Percentiles rank a stretch among this genome's conserved stretches.
Evolutionary conservation across 1,140 invertebrate genomes (phyloP).

Genomic region (Hydropsyche tenuis): DNA sequence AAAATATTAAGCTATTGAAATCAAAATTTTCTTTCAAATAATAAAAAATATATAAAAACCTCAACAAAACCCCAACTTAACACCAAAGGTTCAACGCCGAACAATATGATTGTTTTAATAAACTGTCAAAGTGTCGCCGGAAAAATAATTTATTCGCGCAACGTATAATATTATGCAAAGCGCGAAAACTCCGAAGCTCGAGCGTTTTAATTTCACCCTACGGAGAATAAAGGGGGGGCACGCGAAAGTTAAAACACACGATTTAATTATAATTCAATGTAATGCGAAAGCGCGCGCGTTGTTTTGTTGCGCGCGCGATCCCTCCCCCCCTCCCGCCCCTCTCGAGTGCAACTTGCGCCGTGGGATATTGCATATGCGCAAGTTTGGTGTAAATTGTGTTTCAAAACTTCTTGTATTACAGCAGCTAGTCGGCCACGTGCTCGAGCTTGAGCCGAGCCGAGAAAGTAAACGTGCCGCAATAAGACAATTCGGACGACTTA

Average conservation of each 20-base stretch:
- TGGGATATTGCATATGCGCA: constrained; percentile 27
- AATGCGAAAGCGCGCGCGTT: constrained; percentile 6
- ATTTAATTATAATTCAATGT: constrained; percentile 23
- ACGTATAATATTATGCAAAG: no score
- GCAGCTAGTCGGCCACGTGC: background rate
- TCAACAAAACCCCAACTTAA: no score
- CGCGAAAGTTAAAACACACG: background rate
- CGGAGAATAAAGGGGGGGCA: no score
- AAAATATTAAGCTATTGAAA: no score
- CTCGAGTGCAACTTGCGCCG: background rate
- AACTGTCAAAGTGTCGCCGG: no score
- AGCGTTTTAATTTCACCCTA: no score
- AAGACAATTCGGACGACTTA: no score
- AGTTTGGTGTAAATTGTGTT: constrained; percentile 31
- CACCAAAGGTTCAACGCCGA: no score
- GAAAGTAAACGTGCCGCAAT: background rate
- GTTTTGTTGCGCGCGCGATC: background rate
- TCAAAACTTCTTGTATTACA: constrained; percentile 28
- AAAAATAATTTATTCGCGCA: no score
- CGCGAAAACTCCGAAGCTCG: background rate
- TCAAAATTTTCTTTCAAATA: no score
- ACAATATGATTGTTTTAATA: no score
- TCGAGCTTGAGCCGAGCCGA: background rate
- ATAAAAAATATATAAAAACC: no score
- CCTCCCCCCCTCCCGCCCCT: background rate